Conservation (phyloP, 1,140 invertebrate species). For the Copidosoma floridanum region DNA sequence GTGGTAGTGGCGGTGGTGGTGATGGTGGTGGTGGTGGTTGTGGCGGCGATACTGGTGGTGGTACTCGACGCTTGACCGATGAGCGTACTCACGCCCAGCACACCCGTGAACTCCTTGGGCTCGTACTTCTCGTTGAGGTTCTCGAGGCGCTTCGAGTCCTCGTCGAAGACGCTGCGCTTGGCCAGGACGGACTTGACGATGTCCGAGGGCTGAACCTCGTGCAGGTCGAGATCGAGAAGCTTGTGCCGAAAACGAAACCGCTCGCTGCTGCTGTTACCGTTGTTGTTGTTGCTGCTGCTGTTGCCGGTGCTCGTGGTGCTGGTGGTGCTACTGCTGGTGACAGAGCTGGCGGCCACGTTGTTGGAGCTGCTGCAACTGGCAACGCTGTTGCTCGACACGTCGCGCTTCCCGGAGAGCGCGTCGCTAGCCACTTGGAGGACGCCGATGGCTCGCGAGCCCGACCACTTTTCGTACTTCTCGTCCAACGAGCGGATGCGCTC, state of each 20-base stretch:
- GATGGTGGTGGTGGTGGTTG: too few species aligned
- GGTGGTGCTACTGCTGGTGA: too few species aligned
- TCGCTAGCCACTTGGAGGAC: conserved; percentile 60
- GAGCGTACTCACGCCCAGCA: conserved; percentile 45
- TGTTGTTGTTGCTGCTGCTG: too few species aligned
- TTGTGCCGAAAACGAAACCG: conserved; percentile 64
- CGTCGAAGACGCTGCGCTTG: conserved; percentile 92
- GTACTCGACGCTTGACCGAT: conserved; percentile 27
- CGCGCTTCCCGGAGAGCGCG: conserved; percentile 60
- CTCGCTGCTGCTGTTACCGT: too few species aligned
- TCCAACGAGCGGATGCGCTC: conserved; percentile 86
- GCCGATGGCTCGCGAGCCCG: conserved; percentile 63
- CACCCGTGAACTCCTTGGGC: conserved; percentile 63
- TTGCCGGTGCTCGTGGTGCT: too few species aligned
- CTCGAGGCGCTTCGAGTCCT: conserved; percentile 90
- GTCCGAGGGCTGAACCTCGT: conserved; percentile 85
- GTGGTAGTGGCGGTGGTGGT: conserved; percentile 11
- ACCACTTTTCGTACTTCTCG: conserved; percentile 91
- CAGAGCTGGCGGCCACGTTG: too few species aligned
- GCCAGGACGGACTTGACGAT: conserved; percentile 90
- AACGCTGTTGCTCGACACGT: conserved; percentile 42
- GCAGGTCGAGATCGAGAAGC: conserved; percentile 70
- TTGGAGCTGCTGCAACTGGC: too few species aligned
- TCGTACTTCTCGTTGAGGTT: conserved; percentile 86
- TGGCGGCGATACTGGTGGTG: not conserved